phyloP scores from a whole-genome alignment of 2,888 invertebrate species.

The Lochmaea capreae region DNA sequence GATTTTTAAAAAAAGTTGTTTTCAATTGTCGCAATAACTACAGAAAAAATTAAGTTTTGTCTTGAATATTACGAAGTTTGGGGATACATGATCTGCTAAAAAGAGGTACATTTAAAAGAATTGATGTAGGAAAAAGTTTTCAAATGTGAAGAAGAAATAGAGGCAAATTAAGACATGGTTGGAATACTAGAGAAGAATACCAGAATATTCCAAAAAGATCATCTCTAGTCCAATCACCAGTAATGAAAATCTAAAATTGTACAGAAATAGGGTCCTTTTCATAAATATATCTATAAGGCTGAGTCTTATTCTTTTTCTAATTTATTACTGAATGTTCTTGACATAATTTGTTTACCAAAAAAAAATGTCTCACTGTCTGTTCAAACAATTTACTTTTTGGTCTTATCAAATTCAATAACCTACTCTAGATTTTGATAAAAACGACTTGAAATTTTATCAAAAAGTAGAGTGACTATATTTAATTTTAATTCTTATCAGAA shows the following conservation, averaged over 20 bases:
- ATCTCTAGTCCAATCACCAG: too few species aligned
- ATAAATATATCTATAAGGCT: too few species aligned
- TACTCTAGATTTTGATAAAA: constrained; percentile 2
- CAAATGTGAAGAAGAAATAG: too few species aligned
- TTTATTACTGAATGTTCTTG: not conserved
- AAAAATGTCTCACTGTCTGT: not conserved
- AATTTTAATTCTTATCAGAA: not conserved
- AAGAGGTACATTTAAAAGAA: too few species aligned
- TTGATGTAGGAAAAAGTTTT: too few species aligned
- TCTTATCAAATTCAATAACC: constrained; percentile 1
- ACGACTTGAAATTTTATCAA: not conserved
- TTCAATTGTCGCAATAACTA: not conserved
- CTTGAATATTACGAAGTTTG: too few species aligned
- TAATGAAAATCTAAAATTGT: too few species aligned
- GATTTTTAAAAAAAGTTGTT: not conserved
- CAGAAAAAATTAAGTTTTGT: not conserved
- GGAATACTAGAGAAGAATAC: too few species aligned
- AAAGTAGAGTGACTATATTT: not conserved
- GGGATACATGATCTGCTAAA: too few species aligned
- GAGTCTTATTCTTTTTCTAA: not conserved
- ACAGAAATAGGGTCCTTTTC: too few species aligned
- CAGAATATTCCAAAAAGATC: too few species aligned
- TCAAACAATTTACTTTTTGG: not conserved
- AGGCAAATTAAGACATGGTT: too few species aligned
- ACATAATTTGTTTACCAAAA: not conserved